A percentile compares a stretch with the other conserved stretches of the same genome.
Conservation (phyloP, 2,797 vertebrate genomes). For the Sparidentex hasta region DNA sequence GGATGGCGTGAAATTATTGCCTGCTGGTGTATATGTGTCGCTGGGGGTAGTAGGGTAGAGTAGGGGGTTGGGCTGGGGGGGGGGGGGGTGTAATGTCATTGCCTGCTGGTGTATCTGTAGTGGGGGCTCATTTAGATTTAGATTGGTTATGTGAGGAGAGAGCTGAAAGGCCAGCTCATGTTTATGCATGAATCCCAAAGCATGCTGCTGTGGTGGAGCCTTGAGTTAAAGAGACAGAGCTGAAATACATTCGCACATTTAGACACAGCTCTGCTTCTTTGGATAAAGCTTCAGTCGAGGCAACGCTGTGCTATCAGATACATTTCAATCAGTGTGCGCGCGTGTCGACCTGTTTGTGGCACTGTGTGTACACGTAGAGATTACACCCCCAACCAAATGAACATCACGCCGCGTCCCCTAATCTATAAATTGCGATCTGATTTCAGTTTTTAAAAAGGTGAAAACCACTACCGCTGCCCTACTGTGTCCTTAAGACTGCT, state of each 20-base stretch:
- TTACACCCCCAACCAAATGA: constrained; percentile 22
- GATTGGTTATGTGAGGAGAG: constrained; percentile 88
- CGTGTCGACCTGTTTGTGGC: constrained; percentile 35
- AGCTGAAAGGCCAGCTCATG: constrained; percentile 88
- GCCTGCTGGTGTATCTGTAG: constrained; percentile 87
- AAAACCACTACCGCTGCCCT: constrained; percentile 9
- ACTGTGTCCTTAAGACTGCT: constrained; percentile 30
- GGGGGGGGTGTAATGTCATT: constrained; percentile 84
- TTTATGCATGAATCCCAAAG: constrained; percentile 87
- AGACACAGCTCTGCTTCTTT: constrained; percentile 74
- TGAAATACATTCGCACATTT: constrained; percentile 74
- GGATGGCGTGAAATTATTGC: constrained; percentile 87
- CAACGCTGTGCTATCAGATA: constrained; percentile 55
- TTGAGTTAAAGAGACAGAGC: constrained; percentile 84
- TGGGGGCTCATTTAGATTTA: constrained; percentile 88
- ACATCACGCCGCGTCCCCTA: constrained; percentile 27
- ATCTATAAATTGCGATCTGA: constrained; percentile 11
- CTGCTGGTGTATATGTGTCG: constrained; percentile 86
- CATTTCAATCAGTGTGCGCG: constrained; percentile 65
- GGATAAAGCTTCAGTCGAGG: constrained; percentile 67
- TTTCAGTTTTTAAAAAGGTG: constrained; percentile 44
- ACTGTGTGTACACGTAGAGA: constrained; percentile 22
- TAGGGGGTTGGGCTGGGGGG: constrained; percentile 74
- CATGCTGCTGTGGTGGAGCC: constrained; percentile 79
- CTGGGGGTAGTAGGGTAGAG: constrained; percentile 79